Conservation (phyloP, 2,113 vertebrate species). For the Serranochromis macrocephalus region DNA sequence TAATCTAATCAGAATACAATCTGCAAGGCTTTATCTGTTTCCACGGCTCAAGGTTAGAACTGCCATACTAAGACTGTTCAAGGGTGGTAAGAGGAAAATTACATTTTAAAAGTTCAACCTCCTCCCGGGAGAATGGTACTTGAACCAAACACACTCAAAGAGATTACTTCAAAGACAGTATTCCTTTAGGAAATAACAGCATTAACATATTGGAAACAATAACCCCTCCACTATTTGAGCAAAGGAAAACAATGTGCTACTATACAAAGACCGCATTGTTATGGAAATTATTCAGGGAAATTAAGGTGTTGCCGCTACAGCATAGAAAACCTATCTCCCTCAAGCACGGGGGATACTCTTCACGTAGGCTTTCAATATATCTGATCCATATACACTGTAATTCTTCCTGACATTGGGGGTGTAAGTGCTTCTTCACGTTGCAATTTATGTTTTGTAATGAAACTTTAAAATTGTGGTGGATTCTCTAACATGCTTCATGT, state of each 20-base stretch:
- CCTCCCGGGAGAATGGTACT: slow-evolving; percentile 28
- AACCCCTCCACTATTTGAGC: slow-evolving; percentile 38
- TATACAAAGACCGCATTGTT: slow-evolving; percentile 43
- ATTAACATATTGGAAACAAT: slow-evolving; percentile 69
- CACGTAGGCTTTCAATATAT: background rate
- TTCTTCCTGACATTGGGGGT: background rate
- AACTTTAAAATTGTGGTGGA: background rate
- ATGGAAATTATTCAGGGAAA: slow-evolving; percentile 54
- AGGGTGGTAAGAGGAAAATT: slow-evolving; percentile 51
- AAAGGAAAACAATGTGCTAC: slow-evolving; percentile 53
- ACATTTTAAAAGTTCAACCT: slow-evolving; percentile 55
- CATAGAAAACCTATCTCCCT: background rate
- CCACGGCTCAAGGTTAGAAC: slow-evolving; percentile 63
- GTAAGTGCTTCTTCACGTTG: background rate
- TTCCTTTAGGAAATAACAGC: slow-evolving; percentile 52
- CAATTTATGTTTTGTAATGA: background rate
- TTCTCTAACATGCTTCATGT: background rate
- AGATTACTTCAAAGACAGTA: slow-evolving; percentile 64
- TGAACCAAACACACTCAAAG: slow-evolving; percentile 54
- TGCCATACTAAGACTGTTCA: slow-evolving; percentile 18
- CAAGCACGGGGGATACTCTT: background rate
- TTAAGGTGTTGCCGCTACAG: slow-evolving; percentile 8
- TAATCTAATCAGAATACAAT: slow-evolving; percentile 68
- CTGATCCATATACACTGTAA: background rate
- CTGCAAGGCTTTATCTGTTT: slow-evolving; percentile 53